Percentiles rank a stretch among this genome's conserved stretches.
phyloP scores from a whole-genome alignment of 2,113 vertebrate genomes.

The Poicephalus gulielmi region DNA sequence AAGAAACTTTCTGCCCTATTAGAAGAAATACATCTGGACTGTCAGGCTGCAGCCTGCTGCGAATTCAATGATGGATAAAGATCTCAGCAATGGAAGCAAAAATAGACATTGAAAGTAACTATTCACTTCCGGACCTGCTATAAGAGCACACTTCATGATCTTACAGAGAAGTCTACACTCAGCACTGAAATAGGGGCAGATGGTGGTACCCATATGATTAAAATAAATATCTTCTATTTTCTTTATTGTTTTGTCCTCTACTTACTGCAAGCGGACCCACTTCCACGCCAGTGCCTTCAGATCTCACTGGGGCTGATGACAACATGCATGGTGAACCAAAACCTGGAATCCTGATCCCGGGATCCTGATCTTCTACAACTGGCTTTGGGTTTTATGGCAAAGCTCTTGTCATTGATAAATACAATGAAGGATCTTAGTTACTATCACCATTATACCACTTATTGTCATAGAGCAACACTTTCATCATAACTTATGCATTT shows the following conservation, averaged over 20 bases:
- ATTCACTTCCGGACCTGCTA: neutral
- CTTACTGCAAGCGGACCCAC: accelerated
- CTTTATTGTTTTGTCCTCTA: neutral
- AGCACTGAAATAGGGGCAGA: neutral
- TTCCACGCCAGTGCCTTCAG: neutral
- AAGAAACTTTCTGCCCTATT: constrained; percentile 3
- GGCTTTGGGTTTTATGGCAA: neutral
- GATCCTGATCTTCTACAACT: neutral
- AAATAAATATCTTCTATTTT: neutral
- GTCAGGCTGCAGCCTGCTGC: neutral
- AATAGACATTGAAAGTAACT: neutral
- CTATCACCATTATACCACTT: neutral
- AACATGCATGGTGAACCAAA: accelerated
- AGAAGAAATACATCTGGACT: neutral
- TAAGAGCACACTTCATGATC: neutral
- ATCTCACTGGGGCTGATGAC: neutral
- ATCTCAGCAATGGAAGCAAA: neutral
- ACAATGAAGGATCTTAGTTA: neutral
- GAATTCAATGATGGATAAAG: neutral
- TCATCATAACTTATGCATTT: neutral
- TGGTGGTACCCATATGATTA: neutral
- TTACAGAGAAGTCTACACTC: neutral
- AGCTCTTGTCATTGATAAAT: neutral
- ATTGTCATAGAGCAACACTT: neutral
- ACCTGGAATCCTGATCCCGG: no score